Evolutionary conservation across 2,113 vertebrate species (phyloP).

Genomic region (Halcyon senegalensis): DNA sequence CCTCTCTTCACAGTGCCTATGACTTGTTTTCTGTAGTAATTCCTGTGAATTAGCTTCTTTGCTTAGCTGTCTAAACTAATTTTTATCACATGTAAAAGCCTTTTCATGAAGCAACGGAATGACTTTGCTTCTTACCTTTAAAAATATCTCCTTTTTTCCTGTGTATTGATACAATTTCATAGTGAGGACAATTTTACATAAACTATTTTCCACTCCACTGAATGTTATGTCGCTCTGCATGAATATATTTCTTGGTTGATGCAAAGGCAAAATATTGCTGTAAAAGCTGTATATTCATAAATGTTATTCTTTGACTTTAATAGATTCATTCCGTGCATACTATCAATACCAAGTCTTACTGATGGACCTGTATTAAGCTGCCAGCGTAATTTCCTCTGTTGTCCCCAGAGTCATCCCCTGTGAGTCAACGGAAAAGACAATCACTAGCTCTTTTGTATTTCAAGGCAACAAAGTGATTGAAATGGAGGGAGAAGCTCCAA

Average conservation of each 20-base stretch:
- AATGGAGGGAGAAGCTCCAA: not conserved
- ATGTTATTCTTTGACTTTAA: conserved; percentile 37
- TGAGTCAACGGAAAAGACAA: not conserved
- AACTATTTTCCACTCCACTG: conserved; percentile 66
- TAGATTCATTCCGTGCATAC: conserved; percentile 31
- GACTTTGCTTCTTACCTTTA: conserved; percentile 37
- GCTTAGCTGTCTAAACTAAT: conserved; percentile 51
- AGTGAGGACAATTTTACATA: conserved; percentile 56
- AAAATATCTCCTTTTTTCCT: not conserved
- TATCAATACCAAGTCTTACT: conserved; percentile 10
- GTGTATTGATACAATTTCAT: conserved; percentile 41
- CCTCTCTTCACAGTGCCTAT: not conserved
- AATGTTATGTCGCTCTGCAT: conserved; percentile 30
- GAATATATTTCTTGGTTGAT: conserved; percentile 59
- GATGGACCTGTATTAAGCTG: conserved; percentile 20
- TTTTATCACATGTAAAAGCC: conserved; percentile 31
- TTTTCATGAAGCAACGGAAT: conserved; percentile 3
- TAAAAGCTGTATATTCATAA: conserved; percentile 53
- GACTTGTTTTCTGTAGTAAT: conserved; percentile 58
- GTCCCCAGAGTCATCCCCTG: not conserved
- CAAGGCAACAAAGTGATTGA: not conserved
- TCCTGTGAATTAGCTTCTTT: conserved; percentile 38
- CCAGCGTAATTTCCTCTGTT: conserved; percentile 15
- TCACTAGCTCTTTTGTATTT: conserved; percentile 2
- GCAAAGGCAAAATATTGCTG: conserved; percentile 43